phyloP scores from a whole-genome alignment of 2,113 vertebrate species.

The Periophthalmus modestus region DNA sequence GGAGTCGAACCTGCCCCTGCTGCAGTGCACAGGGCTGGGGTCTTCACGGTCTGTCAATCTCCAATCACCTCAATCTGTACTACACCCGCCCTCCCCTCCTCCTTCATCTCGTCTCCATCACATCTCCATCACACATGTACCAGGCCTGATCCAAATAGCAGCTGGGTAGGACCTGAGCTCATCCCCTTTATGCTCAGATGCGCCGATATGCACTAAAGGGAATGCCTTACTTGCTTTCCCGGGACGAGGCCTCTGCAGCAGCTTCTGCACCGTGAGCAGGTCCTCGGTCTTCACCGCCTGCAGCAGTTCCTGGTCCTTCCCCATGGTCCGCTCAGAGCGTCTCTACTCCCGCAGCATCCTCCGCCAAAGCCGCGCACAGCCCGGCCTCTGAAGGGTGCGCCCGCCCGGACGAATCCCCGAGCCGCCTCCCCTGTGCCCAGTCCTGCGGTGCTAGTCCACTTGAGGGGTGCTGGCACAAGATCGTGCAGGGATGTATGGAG shows the following conservation, averaged over 20 bases:
- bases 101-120: background rate
- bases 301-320: slow-evolving; percentile 97
- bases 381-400: slow-evolving; percentile 61
- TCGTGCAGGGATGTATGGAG: slow-evolving; percentile 44
- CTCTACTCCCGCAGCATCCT: slow-evolving; percentile 80
- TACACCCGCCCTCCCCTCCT: slow-evolving; percentile 16
- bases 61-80: slow-evolving; percentile 44
- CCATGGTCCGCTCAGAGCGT: slow-evolving; percentile 82
- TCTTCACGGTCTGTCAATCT: slow-evolving; percentile 53
- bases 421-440: slow-evolving; percentile 53
- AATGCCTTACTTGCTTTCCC: slow-evolving; percentile 92
- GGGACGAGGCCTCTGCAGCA: slow-evolving; percentile 94
- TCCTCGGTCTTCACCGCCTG: slow-evolving; percentile 97
- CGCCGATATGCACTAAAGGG: background rate
- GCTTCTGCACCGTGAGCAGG: slow-evolving; percentile 92
- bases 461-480: slow-evolving; percentile 7
- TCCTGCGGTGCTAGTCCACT: slow-evolving; percentile 37
- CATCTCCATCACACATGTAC: slow-evolving; percentile 7
- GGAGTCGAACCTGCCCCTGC: slow-evolving; percentile 35
- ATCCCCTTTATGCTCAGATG: slow-evolving; percentile 13
- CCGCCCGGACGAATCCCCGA: slow-evolving; percentile 53
- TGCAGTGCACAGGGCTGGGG: slow-evolving; percentile 58
- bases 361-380: slow-evolving; percentile 63
- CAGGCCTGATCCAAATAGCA: slow-evolving; percentile 1
- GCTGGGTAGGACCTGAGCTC: background rate